Evolutionary conservation across 2,797 vertebrate species (phyloP).

Genomic region (Lepus oiostolus): DNA sequence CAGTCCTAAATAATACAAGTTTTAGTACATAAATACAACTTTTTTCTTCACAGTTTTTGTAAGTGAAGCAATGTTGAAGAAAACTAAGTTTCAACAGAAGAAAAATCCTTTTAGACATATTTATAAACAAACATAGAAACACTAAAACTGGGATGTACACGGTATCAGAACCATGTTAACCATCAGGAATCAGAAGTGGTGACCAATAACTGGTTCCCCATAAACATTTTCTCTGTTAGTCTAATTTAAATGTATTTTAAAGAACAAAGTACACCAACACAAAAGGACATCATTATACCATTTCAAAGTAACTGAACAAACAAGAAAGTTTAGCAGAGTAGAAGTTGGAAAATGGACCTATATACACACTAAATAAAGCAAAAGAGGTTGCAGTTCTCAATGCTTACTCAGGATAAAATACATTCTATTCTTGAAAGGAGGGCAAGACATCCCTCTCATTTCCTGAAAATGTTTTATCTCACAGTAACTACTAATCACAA

Average conservation of each 20-base stretch:
- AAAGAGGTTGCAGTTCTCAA: not conserved
- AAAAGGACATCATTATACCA: conserved; percentile 1
- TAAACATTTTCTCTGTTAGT: conserved; percentile 23
- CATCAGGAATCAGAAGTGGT: conserved; percentile 55
- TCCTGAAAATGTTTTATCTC: conserved; percentile 39
- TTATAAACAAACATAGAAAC: conserved; percentile 67
- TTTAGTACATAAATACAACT: conserved; percentile 32
- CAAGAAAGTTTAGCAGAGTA: not conserved
- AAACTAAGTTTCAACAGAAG: conserved; percentile 69
- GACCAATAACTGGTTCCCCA: conserved; percentile 15
- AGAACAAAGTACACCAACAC: not conserved
- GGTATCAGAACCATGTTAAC: not conserved
- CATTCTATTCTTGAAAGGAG: not conserved
- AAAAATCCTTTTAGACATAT: conserved; percentile 61
- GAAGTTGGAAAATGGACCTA: not conserved
- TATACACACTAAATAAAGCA: not conserved
- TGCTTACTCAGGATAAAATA: not conserved
- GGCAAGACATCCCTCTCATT: not conserved
- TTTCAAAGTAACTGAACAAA: not conserved
- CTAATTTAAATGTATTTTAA: conserved; percentile 41
- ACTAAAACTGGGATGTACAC: conserved; percentile 38
- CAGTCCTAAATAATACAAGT: conserved; percentile 72
- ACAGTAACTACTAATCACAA: not conserved
- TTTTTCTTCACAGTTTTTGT: conserved; percentile 58
- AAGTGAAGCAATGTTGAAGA: conserved; percentile 68